phyloP scores from a whole-genome alignment of 2,888 invertebrate species.

The Monochamus alternatus region DNA sequence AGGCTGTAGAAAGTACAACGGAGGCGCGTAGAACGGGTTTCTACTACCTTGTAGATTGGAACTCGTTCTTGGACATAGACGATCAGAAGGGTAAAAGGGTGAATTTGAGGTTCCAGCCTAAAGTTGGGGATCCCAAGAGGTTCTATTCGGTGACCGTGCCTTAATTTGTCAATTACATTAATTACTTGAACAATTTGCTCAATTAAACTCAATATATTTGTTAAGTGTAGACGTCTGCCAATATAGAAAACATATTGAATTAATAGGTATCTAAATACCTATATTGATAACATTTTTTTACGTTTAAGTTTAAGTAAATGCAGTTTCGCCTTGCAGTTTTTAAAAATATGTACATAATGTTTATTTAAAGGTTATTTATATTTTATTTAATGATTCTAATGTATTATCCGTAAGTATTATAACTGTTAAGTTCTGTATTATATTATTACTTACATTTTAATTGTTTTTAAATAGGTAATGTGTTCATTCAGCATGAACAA shows the following conservation, averaged over 20 bases:
- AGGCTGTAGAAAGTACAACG: slow-evolving; percentile 76
- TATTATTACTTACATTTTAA: slow-evolving; percentile 3
- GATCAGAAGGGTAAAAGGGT: slow-evolving; percentile 81
- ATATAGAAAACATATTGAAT: too few relatives aligned
- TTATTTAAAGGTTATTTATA: background rate
- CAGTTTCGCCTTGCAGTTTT: background rate
- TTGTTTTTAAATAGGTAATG: background rate
- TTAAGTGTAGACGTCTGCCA: background rate
- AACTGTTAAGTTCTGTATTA: background rate
- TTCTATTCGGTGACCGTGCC: slow-evolving; percentile 85
- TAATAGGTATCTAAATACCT: too few relatives aligned
- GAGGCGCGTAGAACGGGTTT: slow-evolving; percentile 83
- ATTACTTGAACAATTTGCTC: background rate
- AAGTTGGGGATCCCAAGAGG: slow-evolving; percentile 85
- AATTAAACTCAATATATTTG: slow-evolving; percentile 17
- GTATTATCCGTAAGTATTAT: background rate
- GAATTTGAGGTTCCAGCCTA: slow-evolving; percentile 86
- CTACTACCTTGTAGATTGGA: slow-evolving; percentile 91
- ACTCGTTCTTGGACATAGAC: slow-evolving; percentile 88
- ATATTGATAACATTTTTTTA: slow-evolving; percentile 3
- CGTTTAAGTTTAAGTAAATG: background rate
- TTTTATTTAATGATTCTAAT: background rate
- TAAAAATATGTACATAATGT: background rate
- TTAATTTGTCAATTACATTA: slow-evolving; percentile 66
- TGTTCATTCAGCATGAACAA: background rate